Evolutionary conservation across 1,140 invertebrate species (phyloP), one percentile per base, ranked within the genome.

Genomic region (Eumeta japonica): DNA sequence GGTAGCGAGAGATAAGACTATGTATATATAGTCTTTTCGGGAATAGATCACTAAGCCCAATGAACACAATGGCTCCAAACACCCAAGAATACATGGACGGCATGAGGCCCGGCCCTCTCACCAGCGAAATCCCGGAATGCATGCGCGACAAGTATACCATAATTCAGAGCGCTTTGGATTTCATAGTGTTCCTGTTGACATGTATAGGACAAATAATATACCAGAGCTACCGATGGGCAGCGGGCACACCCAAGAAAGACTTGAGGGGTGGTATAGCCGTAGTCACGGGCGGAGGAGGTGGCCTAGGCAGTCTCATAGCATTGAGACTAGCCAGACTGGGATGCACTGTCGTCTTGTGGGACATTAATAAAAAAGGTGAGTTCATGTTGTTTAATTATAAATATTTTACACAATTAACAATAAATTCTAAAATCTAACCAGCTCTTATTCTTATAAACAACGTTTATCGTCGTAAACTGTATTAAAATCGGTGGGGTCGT

Each of bases 281-380:
- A 12, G 83, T 97, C 27, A 96, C 94, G 1, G 93, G 94, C 9
- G 90, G 87, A 16, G 93, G 90, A 16, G 87, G 88, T 42, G 94
- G 94, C 20, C 79, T 98, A 16, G 94, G 94, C 5, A 81, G 88
- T 36, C 70, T 93, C n/a, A 76, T 96, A 41, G 87, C 90, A 2
- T 62, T 85, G 17, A 80, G 87, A 47, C 81, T 96, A 33, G 88
- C 89, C 0, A 78, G 85, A 50, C 80, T 90, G 20, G 89, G 90
- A 38, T 88, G 88, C 43, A 82, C 77, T 28, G 78, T 97, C 28
- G 81, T 97, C 4, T 73, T 94, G 28, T 96, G 92, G 92, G 94
- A 98, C 64, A 87, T 97, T 28, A 93, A 96, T 65, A 80, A 86
- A 66, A 64, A 80, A 75, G 88, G 89, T 88, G 46, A 79, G 77